Evolutionary conservation across 1,140 invertebrate species (phyloP).

Genomic region (Sarcophaga bullata): DNA sequence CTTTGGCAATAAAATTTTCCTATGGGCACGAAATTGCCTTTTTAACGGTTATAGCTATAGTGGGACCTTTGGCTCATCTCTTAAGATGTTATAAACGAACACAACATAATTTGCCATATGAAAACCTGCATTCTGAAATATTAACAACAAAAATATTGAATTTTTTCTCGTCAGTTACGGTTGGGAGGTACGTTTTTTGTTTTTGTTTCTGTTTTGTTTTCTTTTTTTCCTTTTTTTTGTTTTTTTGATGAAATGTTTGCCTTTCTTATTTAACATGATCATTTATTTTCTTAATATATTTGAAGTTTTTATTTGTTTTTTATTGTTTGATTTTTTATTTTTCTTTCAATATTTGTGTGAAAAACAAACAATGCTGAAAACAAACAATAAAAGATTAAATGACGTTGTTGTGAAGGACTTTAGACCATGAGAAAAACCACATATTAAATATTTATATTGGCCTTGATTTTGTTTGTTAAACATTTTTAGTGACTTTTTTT

Average conservation of each 20-base stretch:
- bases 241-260: conserved; percentile 7
- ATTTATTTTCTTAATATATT: background rate
- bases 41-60: no score
- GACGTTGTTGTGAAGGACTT: background rate
- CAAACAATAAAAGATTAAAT: background rate
- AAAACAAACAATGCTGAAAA: no score
- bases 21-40: no score
- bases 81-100: no score
- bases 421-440: background rate
- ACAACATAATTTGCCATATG: no score
- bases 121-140: no score
- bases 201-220: no score
- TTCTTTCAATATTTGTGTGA: conserved; percentile 17
- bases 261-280: conserved; percentile 5
- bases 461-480: conserved; percentile 21
- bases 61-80: no score
- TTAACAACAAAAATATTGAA: no score
- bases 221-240: no score
- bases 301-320: background rate
- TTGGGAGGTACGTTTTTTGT: background rate
- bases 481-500: background rate
- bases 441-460: conserved; percentile 3
- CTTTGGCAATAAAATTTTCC: no score
- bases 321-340: no score
- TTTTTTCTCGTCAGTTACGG: conserved; percentile 5